Base-by-base conservation (phyloP, 2,888 invertebrate genomes). In the Acleris holmiana region DNA sequence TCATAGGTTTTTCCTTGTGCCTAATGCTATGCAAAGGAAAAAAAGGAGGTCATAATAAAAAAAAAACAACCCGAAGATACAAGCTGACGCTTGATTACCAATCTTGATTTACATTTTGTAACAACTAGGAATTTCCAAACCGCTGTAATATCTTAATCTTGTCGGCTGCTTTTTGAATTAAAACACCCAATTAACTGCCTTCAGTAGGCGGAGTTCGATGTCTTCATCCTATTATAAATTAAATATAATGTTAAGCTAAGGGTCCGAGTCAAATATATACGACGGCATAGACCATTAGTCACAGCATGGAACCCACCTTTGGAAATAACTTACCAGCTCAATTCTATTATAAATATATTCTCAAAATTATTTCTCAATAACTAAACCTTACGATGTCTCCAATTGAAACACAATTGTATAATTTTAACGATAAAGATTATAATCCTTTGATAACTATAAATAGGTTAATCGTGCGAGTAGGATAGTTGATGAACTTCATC, bases 141-240 rank as follows among this genome's bases (percentile, higher is more conserved):
- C 59, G 23, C 59, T 64, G 41, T 47, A 18, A 64, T 59, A 65
- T 59, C 64, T 78, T 77, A 78, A 78, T 80, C 68, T 68, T 69
- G 76, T 72, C 59, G 75, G 71, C 72, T 66, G 44, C 15, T 78
- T 79, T 78, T 77, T 76, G 73, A 80, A 77, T 78, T 79, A 77
- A 83, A 79, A 80, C 80, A 80, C 81, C 76, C 78, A 85, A 86
- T 86, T 83, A 83, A 80, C 76, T 71, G 76, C 72, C 74, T 80
- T 75, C 77, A 68, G 84, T 82, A 79, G 87, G 86, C 77, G 87
- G 82, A 72, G 80, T 78, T 79, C 74, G 81, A 90, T 84, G 86
- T 88, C 88, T 90, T 88, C 83, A 90, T 89, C 82, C 79, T 74
- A 74, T 75, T 77, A 86, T 89, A 90, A 89, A 88, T 89, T 85